Evolutionary conservation across 92 coral and sea anemone species (phyloP), one percentile per base, ranked within the genome.

Genomic region (Muricea muricata): DNA sequence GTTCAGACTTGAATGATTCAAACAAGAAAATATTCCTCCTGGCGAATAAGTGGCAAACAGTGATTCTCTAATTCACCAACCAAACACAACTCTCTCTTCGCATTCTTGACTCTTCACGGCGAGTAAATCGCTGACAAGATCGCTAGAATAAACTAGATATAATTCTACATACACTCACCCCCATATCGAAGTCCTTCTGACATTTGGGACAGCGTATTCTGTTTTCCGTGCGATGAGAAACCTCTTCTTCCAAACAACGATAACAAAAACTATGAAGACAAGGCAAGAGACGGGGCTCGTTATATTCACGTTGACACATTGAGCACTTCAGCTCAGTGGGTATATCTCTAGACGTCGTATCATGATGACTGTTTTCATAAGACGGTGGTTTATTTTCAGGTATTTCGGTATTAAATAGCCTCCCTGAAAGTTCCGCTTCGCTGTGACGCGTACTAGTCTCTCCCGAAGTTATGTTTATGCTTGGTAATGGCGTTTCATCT

Each of bases 181-280:
- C 83, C 50, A 78, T 20, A 55, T 78, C 83, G 33, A 55, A 78
- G 58, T 78, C 83, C 31, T 41, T 78, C 45, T 78, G 83, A 39
- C 83, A 78, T 58, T 78, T 78, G 11, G 83, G 83, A 55, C 83
- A 78, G 18, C 83, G 69, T 52, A 78, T 78, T 23, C 83, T 29
- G 71, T 78, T 78, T 34, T 78, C 83, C 10, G 83, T 78, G 12
- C 99, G 90, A 14, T 97, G 99, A 31, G 92, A 97, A 5, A 97
- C 98, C 65, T 93, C 84, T 66, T 94, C 94, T 37, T 97, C 99
- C 83, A 97, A 89, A 73, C 99, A 97, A 50, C 98, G 89, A 72
- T 87, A 92, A 67, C 99, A 97, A 88, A 97, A 97, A 31, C 98
- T 97, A 83, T 97, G 99, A 45, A 97, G 85, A 85, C 99, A 97